Percentiles rank a stretch among this genome's conserved stretches.
Evolutionary conservation across 2,113 vertebrate species (phyloP).

Genomic region (Mus spicilegus): DNA sequence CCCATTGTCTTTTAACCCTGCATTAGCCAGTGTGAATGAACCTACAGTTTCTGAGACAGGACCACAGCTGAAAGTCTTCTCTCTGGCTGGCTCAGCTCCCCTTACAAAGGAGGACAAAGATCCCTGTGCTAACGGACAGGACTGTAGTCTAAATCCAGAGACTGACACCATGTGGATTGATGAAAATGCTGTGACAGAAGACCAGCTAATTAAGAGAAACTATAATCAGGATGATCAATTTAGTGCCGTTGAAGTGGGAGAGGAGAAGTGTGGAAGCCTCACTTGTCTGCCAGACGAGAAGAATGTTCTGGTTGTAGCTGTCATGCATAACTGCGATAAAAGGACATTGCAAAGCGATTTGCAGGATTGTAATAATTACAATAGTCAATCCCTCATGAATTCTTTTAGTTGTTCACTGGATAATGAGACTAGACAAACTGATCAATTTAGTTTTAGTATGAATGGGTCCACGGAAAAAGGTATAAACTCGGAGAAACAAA

Average conservation of each 20-base stretch:
- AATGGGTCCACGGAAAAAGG: conserved; percentile 87
- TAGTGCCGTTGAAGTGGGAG: conserved; percentile 81
- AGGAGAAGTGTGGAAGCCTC: conserved; percentile 82
- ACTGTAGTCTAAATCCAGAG: conserved; percentile 86
- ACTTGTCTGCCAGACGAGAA: conserved; percentile 87
- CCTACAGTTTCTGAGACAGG: conserved; percentile 90
- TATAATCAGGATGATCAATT: conserved; percentile 80
- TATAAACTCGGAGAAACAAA: conserved; percentile 85
- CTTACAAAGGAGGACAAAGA: conserved; percentile 81
- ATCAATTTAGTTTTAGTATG: conserved; percentile 85
- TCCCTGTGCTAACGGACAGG: conserved; percentile 86
- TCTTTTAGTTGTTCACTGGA: conserved; percentile 87
- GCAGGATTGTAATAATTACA: conserved; percentile 86
- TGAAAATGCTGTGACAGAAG: conserved; percentile 89
- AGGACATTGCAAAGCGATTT: conserved; percentile 83
- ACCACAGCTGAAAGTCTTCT: conserved; percentile 90
- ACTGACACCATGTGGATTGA: conserved; percentile 89
- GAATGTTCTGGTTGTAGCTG: conserved; percentile 88
- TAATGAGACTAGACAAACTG: conserved; percentile 85
- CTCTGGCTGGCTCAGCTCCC: conserved; percentile 84
- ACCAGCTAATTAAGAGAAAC: conserved; percentile 85
- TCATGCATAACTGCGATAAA: conserved; percentile 89
- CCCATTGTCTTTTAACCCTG: conserved; percentile 90
- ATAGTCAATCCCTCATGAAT: conserved; percentile 85
- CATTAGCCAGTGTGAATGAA: conserved; percentile 88